Evolutionary conservation across 2,113 vertebrate genomes (phyloP), one percentile per base, ranked within the genome.

Genomic region (Rhabdomys dilectus): DNA sequence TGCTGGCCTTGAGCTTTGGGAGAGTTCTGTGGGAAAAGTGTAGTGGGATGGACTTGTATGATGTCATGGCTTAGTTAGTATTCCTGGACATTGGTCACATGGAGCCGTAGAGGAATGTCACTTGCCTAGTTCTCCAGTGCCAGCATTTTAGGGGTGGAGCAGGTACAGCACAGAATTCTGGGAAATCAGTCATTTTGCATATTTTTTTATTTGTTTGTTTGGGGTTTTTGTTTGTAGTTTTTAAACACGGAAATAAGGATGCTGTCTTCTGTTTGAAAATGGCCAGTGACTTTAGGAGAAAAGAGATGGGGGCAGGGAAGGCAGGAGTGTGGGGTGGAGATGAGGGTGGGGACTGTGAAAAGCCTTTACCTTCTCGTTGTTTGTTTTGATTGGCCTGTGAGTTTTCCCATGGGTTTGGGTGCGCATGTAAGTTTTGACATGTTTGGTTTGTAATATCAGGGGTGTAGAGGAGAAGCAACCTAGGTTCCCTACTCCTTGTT

Each of bases 181-280:
- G 10, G 53, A 10, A 89, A 84, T 26, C 51, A 42, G 26, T 60
- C 62, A 56, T 29, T 53, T 68, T 62, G 60, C n/a, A 58, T 72
- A 34, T 3, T 45, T 75, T 92, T 39, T 70, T 16, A 9, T 70
- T 68, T 84, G 39, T 11, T 36, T 24, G 64, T 72, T 73, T 36
- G 29, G 16, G 39, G 22, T 36, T 39, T 45, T 76, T 17, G 34
- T 81, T 80, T 36, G 51, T 21, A 58, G 22, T 58, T 21, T 81
- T 58, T 58, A n/a, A 11, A 82, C 42, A 12, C 64, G 29, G 64
- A 81, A 93, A 84, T 17, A 90, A 90, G 21, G 45, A 24, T 3
- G 13, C 48, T 24, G 72, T 80, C 31, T 39, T 96, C 92, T 73
- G 45, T 62, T 70, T 80, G 36, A 70, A 96, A 95, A 75, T 53